Evolutionary conservation across 2,113 vertebrate genomes (phyloP), one percentile per base, ranked within the genome.

Genomic region (Brevimyrus niger): DNA sequence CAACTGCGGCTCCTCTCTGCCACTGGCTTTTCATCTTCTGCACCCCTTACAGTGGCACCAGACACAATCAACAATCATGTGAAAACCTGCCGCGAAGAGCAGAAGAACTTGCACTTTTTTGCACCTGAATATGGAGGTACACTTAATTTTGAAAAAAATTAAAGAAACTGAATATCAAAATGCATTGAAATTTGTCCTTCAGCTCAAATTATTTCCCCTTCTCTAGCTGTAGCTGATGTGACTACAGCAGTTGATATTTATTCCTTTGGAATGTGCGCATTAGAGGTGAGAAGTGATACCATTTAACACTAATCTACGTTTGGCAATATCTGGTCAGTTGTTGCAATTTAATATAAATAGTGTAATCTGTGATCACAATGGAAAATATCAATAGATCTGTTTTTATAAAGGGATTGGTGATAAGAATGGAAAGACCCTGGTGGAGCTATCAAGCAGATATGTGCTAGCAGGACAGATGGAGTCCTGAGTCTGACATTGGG

Each of bases 51-150:
- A 99, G 98, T 99, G 94, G 98, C 98, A 82, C 98, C 98, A 0
- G 98, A 99, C 94, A 99, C 98, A 3, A 99, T 99, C 92, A 99
- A 99, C 94, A 99, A 99, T 93, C 98, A 99, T 0, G 98, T 99
- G 93, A 99, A 99, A 95, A 99, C 98, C 3, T 99, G 98, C 92
- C 97, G 98, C 19, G 98, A 99, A 93, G 98, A 99, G 90, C 98
- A 99, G 96, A 99, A 99, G 95, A 98, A 98, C 93, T 96, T 99
- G 94, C 98, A 99, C 94, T 99, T 99, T 94, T 99, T 99, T 94
- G 98, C 98, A 94, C 98, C 98, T 0, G 98, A 99, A 91, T 99
- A 99, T 35, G 98, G 97, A 97, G 98, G 98, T 98, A 94, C 88
- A 19, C 15, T 87, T 55, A 51, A 19, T 86, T 86, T 31, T 86